Conservation (phyloP, 1,140 invertebrate species). For the Drosophila takahashii region DNA sequence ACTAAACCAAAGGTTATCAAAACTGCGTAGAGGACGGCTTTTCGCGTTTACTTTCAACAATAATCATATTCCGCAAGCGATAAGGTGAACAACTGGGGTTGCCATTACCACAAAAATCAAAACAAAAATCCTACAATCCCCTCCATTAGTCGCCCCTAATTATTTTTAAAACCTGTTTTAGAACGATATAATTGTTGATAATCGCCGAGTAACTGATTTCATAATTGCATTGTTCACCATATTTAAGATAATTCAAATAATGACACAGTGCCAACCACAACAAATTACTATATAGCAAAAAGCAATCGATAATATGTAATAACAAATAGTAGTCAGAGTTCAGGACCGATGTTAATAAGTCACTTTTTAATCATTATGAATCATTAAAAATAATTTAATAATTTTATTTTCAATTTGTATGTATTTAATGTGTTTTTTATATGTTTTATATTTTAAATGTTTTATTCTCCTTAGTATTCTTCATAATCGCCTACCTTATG, state of each 20-base stretch:
- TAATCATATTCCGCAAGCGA: conserved; percentile 6
- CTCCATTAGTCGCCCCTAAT: conserved; percentile 2
- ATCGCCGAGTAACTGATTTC: conserved; percentile 27
- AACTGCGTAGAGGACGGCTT: conserved; percentile 21
- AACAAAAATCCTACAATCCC: conserved; percentile 8
- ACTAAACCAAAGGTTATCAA: conserved; percentile 13
- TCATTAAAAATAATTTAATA: no score
- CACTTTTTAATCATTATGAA: not conserved
- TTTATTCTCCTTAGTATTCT: conserved; percentile 48
- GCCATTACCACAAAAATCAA: not conserved
- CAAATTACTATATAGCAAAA: not conserved
- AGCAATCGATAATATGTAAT: conserved; percentile 10
- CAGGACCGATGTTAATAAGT: not conserved
- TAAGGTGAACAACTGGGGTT: conserved; percentile 12
- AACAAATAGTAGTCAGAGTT: not conserved
- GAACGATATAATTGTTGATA: conserved; percentile 11
- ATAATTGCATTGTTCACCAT: conserved; percentile 20
- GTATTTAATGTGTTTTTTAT: no score
- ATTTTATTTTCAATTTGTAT: no score
- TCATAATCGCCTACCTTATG: conserved; percentile 63
- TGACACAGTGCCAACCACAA: conserved; percentile 2
- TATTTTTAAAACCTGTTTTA: conserved; percentile 19
- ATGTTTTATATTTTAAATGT: not conserved
- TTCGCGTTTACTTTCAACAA: conserved; percentile 10
- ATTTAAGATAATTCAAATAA: conserved; percentile 23